Evolutionary conservation across 2,888 invertebrate genomes (phyloP).

Genomic region (Ypsolopha scabrella): DNA sequence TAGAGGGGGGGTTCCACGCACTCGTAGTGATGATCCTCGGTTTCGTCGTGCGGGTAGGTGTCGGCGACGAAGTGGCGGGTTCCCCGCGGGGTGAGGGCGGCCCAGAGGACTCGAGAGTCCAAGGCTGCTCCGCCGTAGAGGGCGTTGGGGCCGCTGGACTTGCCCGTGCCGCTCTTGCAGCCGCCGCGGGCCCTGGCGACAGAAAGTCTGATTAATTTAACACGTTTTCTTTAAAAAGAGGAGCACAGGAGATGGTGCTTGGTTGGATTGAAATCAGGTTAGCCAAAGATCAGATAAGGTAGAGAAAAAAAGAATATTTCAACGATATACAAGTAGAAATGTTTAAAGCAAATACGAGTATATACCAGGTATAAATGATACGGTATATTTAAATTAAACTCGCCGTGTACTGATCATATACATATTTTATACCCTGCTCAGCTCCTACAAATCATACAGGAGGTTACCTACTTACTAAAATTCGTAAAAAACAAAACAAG

Average conservation of each 20-base stretch:
- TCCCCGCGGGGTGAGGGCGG: constrained; percentile 85
- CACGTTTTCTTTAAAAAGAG: not conserved
- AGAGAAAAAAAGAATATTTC: not conserved
- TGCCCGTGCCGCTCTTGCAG: constrained; percentile 68
- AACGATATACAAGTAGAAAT: not conserved
- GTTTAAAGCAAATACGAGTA: too few relatives aligned
- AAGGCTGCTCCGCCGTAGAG: constrained; percentile 65
- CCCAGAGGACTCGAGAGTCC: constrained; percentile 83
- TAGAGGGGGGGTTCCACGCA: constrained; percentile 73
- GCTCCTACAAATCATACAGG: too few relatives aligned
- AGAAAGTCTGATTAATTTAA: not conserved
- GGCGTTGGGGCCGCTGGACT: constrained; percentile 56
- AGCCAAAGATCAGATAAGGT: too few relatives aligned
- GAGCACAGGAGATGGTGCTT: not conserved
- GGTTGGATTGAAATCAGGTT: too few relatives aligned
- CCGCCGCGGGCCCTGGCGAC: constrained; percentile 50
- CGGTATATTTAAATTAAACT: too few relatives aligned
- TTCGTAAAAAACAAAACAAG: too few relatives aligned
- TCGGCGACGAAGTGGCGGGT: constrained; percentile 82
- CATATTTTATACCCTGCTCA: too few relatives aligned
- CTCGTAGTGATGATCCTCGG: constrained; percentile 78
- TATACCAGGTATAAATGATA: too few relatives aligned
- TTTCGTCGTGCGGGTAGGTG: constrained; percentile 72
- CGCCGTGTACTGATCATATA: too few relatives aligned
- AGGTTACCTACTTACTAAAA: too few relatives aligned